phyloP scores from a whole-genome alignment of 1,140 invertebrate genomes.

The Lepidostoma basale region DNA sequence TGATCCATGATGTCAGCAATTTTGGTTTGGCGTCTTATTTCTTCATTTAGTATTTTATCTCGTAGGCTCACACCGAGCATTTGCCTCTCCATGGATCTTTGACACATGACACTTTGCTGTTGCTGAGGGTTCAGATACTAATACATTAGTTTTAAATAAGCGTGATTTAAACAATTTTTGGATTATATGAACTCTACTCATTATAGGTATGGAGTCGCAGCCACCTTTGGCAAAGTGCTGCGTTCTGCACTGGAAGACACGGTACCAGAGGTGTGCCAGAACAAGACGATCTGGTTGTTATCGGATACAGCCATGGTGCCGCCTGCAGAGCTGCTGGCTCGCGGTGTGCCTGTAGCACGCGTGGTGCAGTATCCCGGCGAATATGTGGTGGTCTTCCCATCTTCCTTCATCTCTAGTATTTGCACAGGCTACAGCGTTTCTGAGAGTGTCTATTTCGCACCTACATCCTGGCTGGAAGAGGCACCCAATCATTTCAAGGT shows the following conservation, averaged over 20 bases:
- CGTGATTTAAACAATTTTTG: neutral
- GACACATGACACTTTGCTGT: too few species aligned
- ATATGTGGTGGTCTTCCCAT: slow-evolving; percentile 90
- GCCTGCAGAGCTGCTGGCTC: slow-evolving; percentile 75
- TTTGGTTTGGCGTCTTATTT: too few species aligned
- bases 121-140: too few species aligned
- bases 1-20: too few species aligned
- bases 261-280: slow-evolving; percentile 79
- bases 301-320: slow-evolving; percentile 97
- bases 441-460: slow-evolving; percentile 93
- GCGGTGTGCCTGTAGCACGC: slow-evolving; percentile 78
- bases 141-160: neutral
- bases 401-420: slow-evolving; percentile 87
- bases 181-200: neutral
- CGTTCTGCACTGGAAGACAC: slow-evolving; percentile 74
- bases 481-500: slow-evolving; percentile 79
- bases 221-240: slow-evolving; percentile 76
- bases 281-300: slow-evolving; percentile 85
- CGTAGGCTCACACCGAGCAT: too few species aligned
- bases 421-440: slow-evolving; percentile 90
- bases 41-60: too few species aligned
- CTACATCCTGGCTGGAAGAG: slow-evolving; percentile 78
- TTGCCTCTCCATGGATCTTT: too few species aligned
- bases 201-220: slow-evolving; percentile 77
- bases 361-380: slow-evolving; percentile 88